phyloP scores from a whole-genome alignment of 2,888 invertebrate species.

The Eremobia ochroleuca region DNA sequence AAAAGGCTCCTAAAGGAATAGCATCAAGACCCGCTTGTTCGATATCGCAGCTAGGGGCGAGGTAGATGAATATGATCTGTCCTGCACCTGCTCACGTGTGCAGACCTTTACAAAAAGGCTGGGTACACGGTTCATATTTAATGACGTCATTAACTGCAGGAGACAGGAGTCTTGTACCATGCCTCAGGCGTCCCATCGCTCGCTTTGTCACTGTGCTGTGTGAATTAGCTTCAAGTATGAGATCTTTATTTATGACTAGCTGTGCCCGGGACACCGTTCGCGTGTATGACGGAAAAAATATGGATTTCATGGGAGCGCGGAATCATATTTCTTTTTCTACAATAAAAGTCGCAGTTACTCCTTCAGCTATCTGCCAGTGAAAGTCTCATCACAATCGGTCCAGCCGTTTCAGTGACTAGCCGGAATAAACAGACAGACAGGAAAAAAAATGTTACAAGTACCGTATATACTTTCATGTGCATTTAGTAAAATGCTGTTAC shows the following conservation, averaged over 20 bases:
- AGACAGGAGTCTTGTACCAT: slow-evolving; percentile 78
- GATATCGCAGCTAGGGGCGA: slow-evolving; percentile 60
- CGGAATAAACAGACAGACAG: too few relatives aligned
- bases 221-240: slow-evolving; percentile 63
- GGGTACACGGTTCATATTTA: slow-evolving; percentile 85
- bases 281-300: not conserved
- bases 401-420: not conserved
- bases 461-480: not conserved
- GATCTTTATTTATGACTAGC: slow-evolving; percentile 44
- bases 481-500: not conserved
- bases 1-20: slow-evolving; percentile 36
- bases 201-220: slow-evolving; percentile 71
- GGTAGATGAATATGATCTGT: slow-evolving; percentile 65
- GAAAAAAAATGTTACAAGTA: not conserved
- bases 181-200: slow-evolving; percentile 72
- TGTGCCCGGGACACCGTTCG: not conserved
- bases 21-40: slow-evolving; percentile 52
- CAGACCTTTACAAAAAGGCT: slow-evolving; percentile 68
- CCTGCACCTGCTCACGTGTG: slow-evolving; percentile 61
- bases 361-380: not conserved
- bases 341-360: not conserved
- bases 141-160: slow-evolving; percentile 89
- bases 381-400: too few relatives aligned
- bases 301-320: not conserved
- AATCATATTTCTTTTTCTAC: not conserved